Percentiles rank a stretch among this genome's conserved stretches.
Conservation (phyloP, 1,140 invertebrate species). For the Aplysia californica region DNA sequence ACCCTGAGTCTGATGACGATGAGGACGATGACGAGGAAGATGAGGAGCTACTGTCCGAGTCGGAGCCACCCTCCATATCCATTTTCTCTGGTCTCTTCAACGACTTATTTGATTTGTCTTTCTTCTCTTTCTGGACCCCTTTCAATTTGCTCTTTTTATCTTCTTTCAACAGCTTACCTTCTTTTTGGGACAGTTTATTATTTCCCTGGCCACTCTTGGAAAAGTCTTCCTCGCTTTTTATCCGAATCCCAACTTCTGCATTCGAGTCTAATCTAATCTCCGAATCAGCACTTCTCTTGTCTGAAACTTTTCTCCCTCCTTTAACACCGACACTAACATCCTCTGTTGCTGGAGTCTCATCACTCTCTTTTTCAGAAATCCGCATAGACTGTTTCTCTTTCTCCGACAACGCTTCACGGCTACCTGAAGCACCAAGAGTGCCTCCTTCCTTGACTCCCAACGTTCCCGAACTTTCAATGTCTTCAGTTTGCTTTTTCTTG, state of each 20-base stretch:
- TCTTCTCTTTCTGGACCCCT: slow-evolving; percentile 1
- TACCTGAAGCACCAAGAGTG: neutral
- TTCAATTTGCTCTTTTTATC: neutral
- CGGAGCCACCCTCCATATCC: slow-evolving; percentile 29
- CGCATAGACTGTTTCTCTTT: slow-evolving; percentile 19
- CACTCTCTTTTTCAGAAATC: neutral
- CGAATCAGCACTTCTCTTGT: neutral
- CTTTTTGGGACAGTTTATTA: neutral
- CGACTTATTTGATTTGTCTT: slow-evolving; percentile 19
- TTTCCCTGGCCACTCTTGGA: neutral
- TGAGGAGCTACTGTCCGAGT: slow-evolving; percentile 24
- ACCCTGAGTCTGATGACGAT: slow-evolving; percentile 15
- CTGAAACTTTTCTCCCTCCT: too few species aligned
- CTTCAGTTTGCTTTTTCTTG: slow-evolving; percentile 1
- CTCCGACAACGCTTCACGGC: neutral
- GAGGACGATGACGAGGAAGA: slow-evolving; percentile 38
- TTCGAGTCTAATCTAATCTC: too few species aligned
- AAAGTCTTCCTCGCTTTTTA: neutral
- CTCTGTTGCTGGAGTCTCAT: slow-evolving; percentile 4
- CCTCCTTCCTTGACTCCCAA: too few species aligned
- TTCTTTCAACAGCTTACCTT: neutral
- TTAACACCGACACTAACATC: slow-evolving; percentile 9
- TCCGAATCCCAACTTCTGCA: too few species aligned
- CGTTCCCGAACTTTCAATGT: neutral
- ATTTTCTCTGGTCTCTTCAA: slow-evolving; percentile 32